Evolutionary conservation across 2,888 invertebrate species (phyloP).

Genomic region (Barypeithes pellucidus): DNA sequence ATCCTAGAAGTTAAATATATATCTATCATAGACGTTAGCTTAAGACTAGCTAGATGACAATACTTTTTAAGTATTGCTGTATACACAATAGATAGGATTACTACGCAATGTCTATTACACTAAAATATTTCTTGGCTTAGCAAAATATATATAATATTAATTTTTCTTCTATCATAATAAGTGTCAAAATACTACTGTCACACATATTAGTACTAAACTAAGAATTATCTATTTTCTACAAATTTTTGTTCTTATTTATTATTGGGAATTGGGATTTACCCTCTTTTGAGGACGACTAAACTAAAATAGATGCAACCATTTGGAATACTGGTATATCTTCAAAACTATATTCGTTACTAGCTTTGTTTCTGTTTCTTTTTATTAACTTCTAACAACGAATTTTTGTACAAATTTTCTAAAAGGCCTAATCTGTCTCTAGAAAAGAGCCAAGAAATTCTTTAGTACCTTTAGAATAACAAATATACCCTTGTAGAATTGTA

Average conservation of each 20-base stretch:
- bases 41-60: constrained; percentile 54
- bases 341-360: too few species aligned
- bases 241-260: too few species aligned
- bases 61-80: constrained; percentile 39
- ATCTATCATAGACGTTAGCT: constrained; percentile 53
- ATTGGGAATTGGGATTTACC: too few species aligned
- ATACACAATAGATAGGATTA: constrained; percentile 34
- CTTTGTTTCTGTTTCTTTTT: neutral
- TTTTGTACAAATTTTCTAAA: neutral
- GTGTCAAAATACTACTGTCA: too few species aligned
- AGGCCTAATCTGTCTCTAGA: constrained; percentile 2
- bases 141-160: neutral
- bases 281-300: too few species aligned
- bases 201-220: too few species aligned
- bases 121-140: constrained; percentile 5
- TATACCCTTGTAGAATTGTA: constrained; percentile 57
- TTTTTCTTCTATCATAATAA: too few species aligned
- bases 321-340: too few species aligned
- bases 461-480: neutral
- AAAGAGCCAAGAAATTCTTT: constrained; percentile 10
- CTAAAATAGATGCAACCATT: too few species aligned
- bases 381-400: neutral
- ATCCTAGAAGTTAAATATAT: constrained; percentile 57
- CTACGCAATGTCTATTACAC: constrained; percentile 6
- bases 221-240: too few species aligned